Evolutionary conservation across 2,888 invertebrate genomes (phyloP).

Genomic region (Nipponacmea schrenckii): DNA sequence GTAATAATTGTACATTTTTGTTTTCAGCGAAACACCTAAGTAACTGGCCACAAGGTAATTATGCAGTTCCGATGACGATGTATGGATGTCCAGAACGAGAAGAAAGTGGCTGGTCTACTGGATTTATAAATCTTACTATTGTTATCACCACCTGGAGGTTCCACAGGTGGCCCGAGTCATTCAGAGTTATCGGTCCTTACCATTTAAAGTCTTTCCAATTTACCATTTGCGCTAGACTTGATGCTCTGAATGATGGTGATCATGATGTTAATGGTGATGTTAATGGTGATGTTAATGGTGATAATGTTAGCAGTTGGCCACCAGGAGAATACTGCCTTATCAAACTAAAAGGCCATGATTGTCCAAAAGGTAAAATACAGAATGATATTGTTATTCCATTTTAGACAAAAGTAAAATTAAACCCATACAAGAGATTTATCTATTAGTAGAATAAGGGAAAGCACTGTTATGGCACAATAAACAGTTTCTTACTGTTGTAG

Average conservation of each 20-base stretch:
- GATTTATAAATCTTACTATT: background rate
- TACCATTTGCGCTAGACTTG: background rate
- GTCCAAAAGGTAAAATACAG: background rate
- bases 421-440: background rate
- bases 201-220: background rate
- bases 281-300: too few relatives aligned
- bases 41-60: background rate
- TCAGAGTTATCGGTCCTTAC: background rate
- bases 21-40: background rate
- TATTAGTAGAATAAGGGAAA: too few relatives aligned
- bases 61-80: background rate
- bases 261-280: background rate
- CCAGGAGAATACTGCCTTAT: background rate
- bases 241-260: background rate
- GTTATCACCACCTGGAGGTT: background rate
- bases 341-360: background rate
- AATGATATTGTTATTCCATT: background rate
- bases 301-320: too few relatives aligned
- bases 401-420: background rate
- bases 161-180: background rate
- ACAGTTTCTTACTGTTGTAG: too few relatives aligned
- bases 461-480: too few relatives aligned
- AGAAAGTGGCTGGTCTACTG: background rate
- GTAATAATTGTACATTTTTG: too few relatives aligned
- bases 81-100: background rate